A percentile compares a stretch with the other conserved stretches of the same genome.
These are phyloP conservation scores for Ctenochaetus hawaiiensis DNA, from an alignment of 2,797 vertebrate genomes.

Conservation along the genomic window DNA sequence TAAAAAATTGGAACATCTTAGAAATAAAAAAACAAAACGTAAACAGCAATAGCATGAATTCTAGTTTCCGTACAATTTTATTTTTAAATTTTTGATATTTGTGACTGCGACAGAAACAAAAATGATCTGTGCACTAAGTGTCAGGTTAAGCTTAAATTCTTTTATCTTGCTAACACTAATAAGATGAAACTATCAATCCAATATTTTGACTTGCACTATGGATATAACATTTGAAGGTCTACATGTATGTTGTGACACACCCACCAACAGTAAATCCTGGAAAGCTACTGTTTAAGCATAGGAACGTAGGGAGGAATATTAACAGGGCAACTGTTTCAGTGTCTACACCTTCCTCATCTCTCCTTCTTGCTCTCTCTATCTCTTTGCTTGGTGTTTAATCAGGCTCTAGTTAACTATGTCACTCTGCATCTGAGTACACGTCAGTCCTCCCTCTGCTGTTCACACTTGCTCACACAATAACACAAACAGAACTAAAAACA, in stretches of 20 bases:
- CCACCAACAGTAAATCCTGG: not conserved
- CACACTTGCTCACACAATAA: constrained; percentile 11
- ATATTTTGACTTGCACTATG: not conserved
- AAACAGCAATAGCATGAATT: not conserved
- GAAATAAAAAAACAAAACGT: no score
- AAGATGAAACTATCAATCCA: not conserved
- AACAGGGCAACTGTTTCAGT: constrained; percentile 40
- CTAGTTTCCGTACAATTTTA: not conserved
- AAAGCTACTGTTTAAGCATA: constrained; percentile 18
- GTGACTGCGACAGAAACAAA: not conserved
- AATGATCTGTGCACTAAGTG: not conserved
- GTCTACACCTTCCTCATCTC: constrained; percentile 34
- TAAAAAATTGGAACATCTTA: not conserved
- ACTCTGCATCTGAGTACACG: constrained; percentile 68
- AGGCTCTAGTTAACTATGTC: constrained; percentile 74
- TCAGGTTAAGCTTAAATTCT: not conserved
- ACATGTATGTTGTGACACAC: constrained; percentile 8
- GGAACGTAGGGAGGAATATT: constrained; percentile 30
- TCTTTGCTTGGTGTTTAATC: constrained; percentile 71
- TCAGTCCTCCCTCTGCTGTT: constrained; percentile 53
- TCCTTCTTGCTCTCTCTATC: constrained; percentile 32
- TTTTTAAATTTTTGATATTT: not conserved
- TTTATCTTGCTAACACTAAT: not conserved
- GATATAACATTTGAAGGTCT: constrained; percentile 2
- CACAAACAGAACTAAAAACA: constrained; percentile 9